A percentile compares a stretch with the other conserved stretches of the same genome.
Evolutionary conservation across 2,797 vertebrate species (phyloP).

Genomic region (Australoheros facetus): DNA sequence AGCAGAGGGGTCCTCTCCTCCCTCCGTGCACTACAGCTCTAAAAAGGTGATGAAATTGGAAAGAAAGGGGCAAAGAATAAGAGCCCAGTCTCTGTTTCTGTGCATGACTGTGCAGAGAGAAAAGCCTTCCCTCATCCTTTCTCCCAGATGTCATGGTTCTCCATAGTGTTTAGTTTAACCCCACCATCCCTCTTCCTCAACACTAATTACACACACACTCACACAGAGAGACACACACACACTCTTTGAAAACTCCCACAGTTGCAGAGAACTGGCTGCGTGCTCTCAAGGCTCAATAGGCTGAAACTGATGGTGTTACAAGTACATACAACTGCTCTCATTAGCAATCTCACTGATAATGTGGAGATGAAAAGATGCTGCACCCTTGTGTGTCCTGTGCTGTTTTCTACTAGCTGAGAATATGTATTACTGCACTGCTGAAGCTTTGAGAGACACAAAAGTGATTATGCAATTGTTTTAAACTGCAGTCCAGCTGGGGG

Average conservation of each 20-base stretch:
- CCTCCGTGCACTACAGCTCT: conserved; percentile 3
- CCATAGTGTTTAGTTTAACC: conserved; percentile 56
- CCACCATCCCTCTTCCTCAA: conserved; percentile 35
- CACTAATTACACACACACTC: conserved; percentile 40
- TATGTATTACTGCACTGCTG: conserved; percentile 42
- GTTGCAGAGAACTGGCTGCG: conserved; percentile 31
- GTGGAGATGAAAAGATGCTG: conserved; percentile 63
- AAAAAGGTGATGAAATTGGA: conserved; percentile 69
- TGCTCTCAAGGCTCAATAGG: conserved; percentile 39
- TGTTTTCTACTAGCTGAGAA: conserved; percentile 40
- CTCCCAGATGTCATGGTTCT: conserved; percentile 46
- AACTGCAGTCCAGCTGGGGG: conserved; percentile 10
- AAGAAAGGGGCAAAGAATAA: conserved; percentile 58
- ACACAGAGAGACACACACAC: neutral
- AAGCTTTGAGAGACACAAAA: conserved; percentile 31
- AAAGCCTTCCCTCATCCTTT: conserved; percentile 37
- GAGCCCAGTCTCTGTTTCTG: conserved; percentile 27
- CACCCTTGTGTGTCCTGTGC: conserved; percentile 41
- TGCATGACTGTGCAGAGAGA: conserved; percentile 41
- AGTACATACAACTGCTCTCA: conserved; percentile 61
- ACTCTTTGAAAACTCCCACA: conserved; percentile 28
- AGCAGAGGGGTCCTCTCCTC: conserved; percentile 33
- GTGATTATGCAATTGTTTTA: conserved; percentile 46
- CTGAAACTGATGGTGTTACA: conserved; percentile 48
- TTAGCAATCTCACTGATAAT: conserved; percentile 67